phyloP scores from a whole-genome alignment of 2,113 vertebrate genomes.

The Picathartes gymnocephalus region DNA sequence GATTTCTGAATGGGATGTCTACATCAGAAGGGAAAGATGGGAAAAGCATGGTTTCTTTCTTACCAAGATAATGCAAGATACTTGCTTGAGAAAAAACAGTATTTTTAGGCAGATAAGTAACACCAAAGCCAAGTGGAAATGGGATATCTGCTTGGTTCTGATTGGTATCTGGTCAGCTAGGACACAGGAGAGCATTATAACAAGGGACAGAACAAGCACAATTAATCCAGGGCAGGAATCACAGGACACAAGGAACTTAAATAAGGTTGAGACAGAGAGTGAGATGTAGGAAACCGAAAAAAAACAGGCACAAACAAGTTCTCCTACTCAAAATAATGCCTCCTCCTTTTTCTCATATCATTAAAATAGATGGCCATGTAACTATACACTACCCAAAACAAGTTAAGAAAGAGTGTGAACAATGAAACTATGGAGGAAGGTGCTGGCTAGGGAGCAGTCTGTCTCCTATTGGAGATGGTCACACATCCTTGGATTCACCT shows the following conservation, averaged over 20 bases:
- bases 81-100: background rate
- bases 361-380: background rate
- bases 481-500: background rate
- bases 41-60: background rate
- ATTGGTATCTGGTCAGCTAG: background rate
- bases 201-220: background rate
- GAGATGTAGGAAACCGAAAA: background rate
- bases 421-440: background rate
- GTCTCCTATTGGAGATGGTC: background rate
- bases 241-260: background rate
- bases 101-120: background rate
- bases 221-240: background rate
- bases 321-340: background rate
- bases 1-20: background rate
- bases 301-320: background rate
- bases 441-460: background rate
- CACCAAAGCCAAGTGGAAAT: background rate
- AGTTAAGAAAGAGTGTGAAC: background rate
- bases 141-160: background rate
- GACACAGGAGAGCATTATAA: background rate
- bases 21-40: background rate
- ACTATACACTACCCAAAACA: background rate
- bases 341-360: background rate
- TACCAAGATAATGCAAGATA: background rate
- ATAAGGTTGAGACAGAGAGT: background rate